These are phyloP conservation scores for Clupea harengus DNA, from an alignment of 2,113 vertebrate species.

Conservation along the genomic window DNA sequence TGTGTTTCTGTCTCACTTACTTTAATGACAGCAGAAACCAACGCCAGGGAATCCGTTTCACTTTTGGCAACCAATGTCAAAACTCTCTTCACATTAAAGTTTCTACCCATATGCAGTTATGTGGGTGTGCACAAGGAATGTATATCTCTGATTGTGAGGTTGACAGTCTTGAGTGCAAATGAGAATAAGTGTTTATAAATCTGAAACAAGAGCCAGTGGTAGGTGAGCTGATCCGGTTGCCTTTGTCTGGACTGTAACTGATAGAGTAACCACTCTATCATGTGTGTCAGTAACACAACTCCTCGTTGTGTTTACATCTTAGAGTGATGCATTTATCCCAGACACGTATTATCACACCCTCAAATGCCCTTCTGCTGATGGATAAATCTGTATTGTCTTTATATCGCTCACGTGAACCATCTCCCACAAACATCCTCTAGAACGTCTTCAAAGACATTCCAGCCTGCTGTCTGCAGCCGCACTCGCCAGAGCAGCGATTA, in stretches of 20 bases:
- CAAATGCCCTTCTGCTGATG: background rate
- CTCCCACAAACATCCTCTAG: constrained; percentile 6
- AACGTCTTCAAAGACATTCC: constrained; percentile 3
- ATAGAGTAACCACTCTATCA: background rate
- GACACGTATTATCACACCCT: background rate
- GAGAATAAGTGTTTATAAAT: background rate
- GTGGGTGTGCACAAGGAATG: background rate
- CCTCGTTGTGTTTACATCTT: background rate
- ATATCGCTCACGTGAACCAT: background rate
- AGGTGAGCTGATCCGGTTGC: background rate
- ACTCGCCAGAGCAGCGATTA: background rate
- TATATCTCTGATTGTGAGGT: background rate
- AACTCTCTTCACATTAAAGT: background rate
- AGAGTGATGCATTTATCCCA: background rate
- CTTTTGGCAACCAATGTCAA: background rate
- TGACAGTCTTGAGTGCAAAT: background rate
- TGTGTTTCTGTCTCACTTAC: constrained; percentile 38
- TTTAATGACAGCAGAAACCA: constrained; percentile 43
- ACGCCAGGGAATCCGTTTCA: background rate
- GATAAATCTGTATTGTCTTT: background rate
- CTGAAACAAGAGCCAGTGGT: background rate
- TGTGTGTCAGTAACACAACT: background rate
- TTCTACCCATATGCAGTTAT: background rate
- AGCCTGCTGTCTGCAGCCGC: background rate
- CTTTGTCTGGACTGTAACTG: background rate